phyloP scores from a whole-genome alignment of 2,113 vertebrate species.

The Numenius arquata region DNA sequence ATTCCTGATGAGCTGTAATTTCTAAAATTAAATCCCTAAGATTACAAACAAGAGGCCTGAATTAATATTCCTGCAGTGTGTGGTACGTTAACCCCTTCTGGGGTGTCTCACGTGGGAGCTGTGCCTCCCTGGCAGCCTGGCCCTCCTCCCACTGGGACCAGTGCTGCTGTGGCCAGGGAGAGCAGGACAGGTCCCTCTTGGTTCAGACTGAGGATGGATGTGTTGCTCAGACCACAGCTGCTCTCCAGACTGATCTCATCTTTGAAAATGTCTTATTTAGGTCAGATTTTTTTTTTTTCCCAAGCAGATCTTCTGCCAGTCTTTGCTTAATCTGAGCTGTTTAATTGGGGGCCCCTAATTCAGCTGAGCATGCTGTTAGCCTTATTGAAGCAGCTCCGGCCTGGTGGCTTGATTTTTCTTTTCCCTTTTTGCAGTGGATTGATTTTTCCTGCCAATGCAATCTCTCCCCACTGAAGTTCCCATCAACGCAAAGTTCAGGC shows the following conservation, averaged over 20 bases:
- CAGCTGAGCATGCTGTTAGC: background rate
- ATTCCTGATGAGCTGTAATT: background rate
- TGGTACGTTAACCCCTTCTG: background rate
- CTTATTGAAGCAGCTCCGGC: background rate
- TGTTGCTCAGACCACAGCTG: background rate
- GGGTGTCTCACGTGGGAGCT: background rate
- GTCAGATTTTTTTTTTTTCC: background rate
- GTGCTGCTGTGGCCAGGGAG: background rate
- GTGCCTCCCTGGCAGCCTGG: background rate
- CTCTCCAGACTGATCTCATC: background rate
- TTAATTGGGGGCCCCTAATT: constrained; percentile 19
- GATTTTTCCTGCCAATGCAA: constrained; percentile 44
- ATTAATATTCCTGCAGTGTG: background rate
- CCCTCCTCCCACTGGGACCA: background rate
- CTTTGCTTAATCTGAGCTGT: constrained; percentile 7
- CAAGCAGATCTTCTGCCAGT: background rate
- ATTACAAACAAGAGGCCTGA: background rate
- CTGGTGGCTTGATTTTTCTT: background rate
- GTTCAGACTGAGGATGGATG: background rate
- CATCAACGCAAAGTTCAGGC: background rate
- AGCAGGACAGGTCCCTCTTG: background rate
- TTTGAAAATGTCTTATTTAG: constrained; percentile 27
- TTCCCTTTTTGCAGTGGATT: background rate
- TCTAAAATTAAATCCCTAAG: constrained; percentile 23
- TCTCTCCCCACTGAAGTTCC: constrained; percentile 24